These are phyloP conservation scores for Podiceps cristatus DNA, from an alignment of 2,113 vertebrate genomes.

Conservation along the genomic window DNA sequence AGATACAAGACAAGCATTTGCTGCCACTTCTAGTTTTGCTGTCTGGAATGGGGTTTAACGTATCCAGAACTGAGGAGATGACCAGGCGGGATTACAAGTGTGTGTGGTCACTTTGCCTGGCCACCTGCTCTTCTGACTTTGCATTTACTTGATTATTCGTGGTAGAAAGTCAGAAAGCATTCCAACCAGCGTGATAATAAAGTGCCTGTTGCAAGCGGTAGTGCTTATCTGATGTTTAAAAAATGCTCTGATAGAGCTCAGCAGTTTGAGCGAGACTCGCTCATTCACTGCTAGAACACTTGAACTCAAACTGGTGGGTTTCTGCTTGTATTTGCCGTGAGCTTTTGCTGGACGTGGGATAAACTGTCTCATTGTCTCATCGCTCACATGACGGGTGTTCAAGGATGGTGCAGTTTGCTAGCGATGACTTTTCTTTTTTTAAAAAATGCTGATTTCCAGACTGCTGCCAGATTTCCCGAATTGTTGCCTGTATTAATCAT, in stretches of 20 bases:
- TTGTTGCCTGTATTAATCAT: neutral
- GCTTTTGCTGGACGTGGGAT: neutral
- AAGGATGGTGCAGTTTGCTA: neutral
- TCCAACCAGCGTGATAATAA: fast-evolving
- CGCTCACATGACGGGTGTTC: neutral
- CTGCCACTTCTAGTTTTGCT: neutral
- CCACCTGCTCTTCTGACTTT: fast-evolving
- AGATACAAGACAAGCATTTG: neutral
- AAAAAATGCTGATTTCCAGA: neutral
- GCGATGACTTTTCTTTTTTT: neutral
- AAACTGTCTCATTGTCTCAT: neutral
- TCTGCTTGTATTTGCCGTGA: fast-evolving
- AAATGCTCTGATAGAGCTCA: neutral
- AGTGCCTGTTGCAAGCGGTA: neutral
- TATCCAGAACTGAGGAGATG: neutral
- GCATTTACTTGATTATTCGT: neutral
- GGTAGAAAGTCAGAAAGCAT: neutral
- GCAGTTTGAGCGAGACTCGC: neutral
- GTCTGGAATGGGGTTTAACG: neutral
- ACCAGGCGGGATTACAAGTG: neutral
- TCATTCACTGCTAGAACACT: neutral
- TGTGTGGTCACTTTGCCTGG: neutral
- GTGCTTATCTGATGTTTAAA: neutral
- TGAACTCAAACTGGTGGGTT: neutral
- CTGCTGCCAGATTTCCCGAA: neutral